Base-by-base conservation (phyloP, 2,797 vertebrate genomes). In the Heterohyrax brucei region DNA sequence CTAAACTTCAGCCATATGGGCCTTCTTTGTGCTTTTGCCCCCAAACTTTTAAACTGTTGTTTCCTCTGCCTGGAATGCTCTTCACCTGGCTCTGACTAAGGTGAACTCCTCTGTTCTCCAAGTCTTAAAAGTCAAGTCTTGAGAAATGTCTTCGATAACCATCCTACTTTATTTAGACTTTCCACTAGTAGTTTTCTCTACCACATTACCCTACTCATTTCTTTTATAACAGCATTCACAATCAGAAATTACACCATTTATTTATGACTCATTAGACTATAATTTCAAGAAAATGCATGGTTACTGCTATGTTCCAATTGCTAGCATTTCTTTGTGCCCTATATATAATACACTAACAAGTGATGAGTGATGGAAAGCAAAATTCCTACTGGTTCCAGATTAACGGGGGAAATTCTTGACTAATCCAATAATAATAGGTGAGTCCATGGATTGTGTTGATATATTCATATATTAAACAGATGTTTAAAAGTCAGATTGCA, bases 401-500 rank as follows among this genome's bases (percentile, higher is more conserved):
- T 39, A 89, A 28, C 78, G 28, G 21, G 77, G 2, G 10, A 79
- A 33, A 75, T 84, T 82, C 7, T 16, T 68, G 5, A 26, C 61
- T 7, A 86, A 0, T 21, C 4, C 22, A 72, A 30, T 7, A 44
- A 44, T 87, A 33, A 64, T 77, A 56, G 10, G 0, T 86, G 39
- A 83, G 4, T 53, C 19, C 10, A 13, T 89, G 6, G 7, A 19
- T 76, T 72, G 4, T 53, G 6, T 80, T 93, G 14, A 89, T 66
- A 80, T 46, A 76, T 64, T 87, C 24, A 33, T 56, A n/a, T 77
- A 76, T 28, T 53, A 92, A 56, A 72, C 26, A 76, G 18, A 50
- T 85, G 95, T 48, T 76, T 83, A 79, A 91, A 83, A 87, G 9
- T 30, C 90, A 24, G n/a, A 24, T 77, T 92, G 24, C 46, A 26